phyloP scores from a whole-genome alignment of 1,140 invertebrate species.

The Limonius californicus region DNA sequence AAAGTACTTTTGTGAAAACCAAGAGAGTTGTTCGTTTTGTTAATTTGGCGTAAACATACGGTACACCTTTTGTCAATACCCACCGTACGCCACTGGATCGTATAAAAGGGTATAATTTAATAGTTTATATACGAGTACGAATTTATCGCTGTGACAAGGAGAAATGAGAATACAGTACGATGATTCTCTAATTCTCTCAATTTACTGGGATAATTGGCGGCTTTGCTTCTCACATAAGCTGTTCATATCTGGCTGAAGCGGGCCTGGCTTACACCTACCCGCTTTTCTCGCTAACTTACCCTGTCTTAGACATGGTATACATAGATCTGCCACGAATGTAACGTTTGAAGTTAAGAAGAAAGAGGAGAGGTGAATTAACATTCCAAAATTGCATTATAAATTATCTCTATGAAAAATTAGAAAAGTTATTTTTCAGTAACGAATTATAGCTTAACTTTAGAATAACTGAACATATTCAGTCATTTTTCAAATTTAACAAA shows the following conservation, averaged over 20 bases:
- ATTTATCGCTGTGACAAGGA: not conserved
- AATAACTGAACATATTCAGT: too few relatives aligned
- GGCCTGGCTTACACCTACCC: conserved; percentile 8
- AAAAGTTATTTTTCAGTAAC: too few relatives aligned
- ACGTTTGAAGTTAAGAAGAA: too few relatives aligned
- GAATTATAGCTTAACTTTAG: too few relatives aligned
- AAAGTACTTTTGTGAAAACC: not conserved
- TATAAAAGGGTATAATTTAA: too few relatives aligned
- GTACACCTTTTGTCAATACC: too few relatives aligned
- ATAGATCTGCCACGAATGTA: too few relatives aligned
- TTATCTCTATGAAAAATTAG: too few relatives aligned
- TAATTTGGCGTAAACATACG: not conserved
- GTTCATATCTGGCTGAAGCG: conserved; percentile 23
- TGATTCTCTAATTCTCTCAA: conserved; percentile 30
- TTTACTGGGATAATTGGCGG: conserved; percentile 30
- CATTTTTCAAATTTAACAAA: too few relatives aligned
- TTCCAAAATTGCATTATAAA: too few relatives aligned
- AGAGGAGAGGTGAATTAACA: too few relatives aligned
- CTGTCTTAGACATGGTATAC: not conserved
- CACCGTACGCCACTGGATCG: too few relatives aligned
- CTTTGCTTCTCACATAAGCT: conserved; percentile 29
- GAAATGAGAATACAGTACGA: conserved; percentile 3
- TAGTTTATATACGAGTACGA: not conserved
- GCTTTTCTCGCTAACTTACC: not conserved
- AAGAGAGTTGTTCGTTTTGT: not conserved